phyloP scores from a whole-genome alignment of 2,888 invertebrate genomes.

The Cheilosia pagana region DNA sequence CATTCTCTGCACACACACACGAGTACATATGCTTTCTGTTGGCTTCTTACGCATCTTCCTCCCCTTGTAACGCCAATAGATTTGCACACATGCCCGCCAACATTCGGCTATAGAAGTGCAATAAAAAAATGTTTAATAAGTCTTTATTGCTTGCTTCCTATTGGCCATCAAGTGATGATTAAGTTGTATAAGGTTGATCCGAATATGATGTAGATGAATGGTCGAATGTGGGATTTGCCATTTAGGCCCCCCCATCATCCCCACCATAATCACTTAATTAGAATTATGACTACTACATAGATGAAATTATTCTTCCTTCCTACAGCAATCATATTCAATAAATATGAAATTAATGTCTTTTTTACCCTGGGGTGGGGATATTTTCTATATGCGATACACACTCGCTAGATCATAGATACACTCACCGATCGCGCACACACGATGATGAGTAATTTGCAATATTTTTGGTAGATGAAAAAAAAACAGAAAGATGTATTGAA shows the following conservation, averaged over 20 bases:
- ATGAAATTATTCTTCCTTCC: slow-evolving; percentile 37
- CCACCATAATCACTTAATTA: slow-evolving; percentile 66
- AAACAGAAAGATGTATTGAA: neutral
- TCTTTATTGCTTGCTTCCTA: slow-evolving; percentile 59
- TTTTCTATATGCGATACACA: neutral
- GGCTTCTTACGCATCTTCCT: slow-evolving; percentile 2
- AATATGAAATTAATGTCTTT: slow-evolving; percentile 66
- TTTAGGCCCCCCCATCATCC: slow-evolving; percentile 15
- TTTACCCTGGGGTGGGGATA: slow-evolving; percentile 51
- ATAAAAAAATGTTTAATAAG: slow-evolving; percentile 42
- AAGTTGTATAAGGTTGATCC: slow-evolving; percentile 51
- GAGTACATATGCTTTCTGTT: slow-evolving; percentile 31
- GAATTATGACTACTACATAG: slow-evolving; percentile 60
- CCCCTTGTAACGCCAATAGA: slow-evolving; percentile 49
- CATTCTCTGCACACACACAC: slow-evolving; percentile 23
- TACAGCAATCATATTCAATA: slow-evolving; percentile 67
- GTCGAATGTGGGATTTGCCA: slow-evolving; percentile 33
- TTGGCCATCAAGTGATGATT: slow-evolving; percentile 67
- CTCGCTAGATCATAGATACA: slow-evolving; percentile 17
- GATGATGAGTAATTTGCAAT: slow-evolving; percentile 69
- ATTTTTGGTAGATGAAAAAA: slow-evolving; percentile 57
- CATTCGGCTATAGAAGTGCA: slow-evolving; percentile 45
- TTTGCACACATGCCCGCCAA: slow-evolving; percentile 62
- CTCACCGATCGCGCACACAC: slow-evolving; percentile 7
- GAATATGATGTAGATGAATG: slow-evolving; percentile 40